A percentile compares a stretch with the other conserved stretches of the same genome.
phyloP scores from a whole-genome alignment of 2,113 vertebrate species.

The Heterocephalus glaber region DNA sequence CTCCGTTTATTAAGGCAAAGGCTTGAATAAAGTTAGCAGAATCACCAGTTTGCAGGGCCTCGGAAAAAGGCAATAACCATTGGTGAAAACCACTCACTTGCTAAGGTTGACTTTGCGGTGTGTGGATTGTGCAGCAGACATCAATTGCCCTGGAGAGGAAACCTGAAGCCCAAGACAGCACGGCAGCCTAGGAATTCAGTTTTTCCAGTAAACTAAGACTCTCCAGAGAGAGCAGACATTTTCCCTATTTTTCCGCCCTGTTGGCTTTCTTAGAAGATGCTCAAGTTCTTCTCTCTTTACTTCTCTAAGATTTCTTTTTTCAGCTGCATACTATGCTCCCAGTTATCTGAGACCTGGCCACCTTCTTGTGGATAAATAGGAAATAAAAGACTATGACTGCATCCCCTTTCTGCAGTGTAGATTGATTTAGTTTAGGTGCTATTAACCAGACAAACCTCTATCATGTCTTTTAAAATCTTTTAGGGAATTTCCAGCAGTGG shows the following conservation, averaged over 20 bases:
- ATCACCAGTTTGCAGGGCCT: not conserved
- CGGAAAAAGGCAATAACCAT: not conserved
- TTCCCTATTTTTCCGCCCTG: not conserved
- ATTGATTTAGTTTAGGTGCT: not conserved
- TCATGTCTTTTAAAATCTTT: not conserved
- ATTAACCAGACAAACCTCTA: not conserved
- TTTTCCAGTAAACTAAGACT: constrained; percentile 62
- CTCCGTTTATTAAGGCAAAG: not conserved
- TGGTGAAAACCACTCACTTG: not conserved
- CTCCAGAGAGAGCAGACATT: too few species aligned
- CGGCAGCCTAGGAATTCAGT: not conserved
- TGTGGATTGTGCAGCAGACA: not conserved
- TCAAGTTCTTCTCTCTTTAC: not conserved
- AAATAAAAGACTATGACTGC: not conserved
- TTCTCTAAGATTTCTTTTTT: constrained; percentile 24
- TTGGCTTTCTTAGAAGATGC: constrained; percentile 25
- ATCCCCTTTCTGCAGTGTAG: not conserved
- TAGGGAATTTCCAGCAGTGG: constrained; percentile 6
- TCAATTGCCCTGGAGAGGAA: constrained; percentile 24
- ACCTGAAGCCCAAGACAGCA: not conserved
- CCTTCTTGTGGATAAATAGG: not conserved
- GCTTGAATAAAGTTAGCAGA: not conserved
- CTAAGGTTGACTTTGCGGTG: not conserved
- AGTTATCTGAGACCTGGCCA: not conserved
- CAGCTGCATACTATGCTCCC: not conserved